Evolutionary conservation across 2,888 invertebrate species (phyloP).

Genomic region (Antitype chi): DNA sequence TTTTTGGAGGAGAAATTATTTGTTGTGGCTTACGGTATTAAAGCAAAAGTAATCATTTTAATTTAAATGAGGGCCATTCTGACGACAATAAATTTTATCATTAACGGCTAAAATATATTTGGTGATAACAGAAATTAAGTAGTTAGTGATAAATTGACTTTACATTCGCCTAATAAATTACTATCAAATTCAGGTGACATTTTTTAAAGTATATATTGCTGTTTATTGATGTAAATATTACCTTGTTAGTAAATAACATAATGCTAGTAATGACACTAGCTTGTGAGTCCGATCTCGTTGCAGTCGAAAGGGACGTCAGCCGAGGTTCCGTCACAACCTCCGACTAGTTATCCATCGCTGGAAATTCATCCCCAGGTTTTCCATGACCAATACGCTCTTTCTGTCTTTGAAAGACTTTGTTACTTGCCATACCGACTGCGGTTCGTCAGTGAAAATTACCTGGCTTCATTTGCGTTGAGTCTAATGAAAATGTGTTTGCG

Average conservation of each 20-base stretch:
- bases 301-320: not conserved
- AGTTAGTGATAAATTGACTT: slow-evolving; percentile 25
- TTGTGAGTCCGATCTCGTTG: no score
- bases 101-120: slow-evolving; percentile 57
- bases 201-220: not conserved
- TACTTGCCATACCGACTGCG: not conserved
- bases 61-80: slow-evolving; percentile 65
- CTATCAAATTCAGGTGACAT: slow-evolving; percentile 63
- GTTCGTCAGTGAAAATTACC: not conserved
- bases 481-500: not conserved
- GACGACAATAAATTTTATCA: slow-evolving; percentile 61
- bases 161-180: slow-evolving; percentile 1
- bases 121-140: slow-evolving; percentile 50
- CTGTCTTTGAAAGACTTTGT: not conserved
- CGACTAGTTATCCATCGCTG: not conserved
- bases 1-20: slow-evolving; percentile 67
- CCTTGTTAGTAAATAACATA: not conserved
- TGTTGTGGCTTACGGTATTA: slow-evolving; percentile 67
- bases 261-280: no score
- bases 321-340: not conserved
- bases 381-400: not conserved
- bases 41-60: slow-evolving; percentile 70
- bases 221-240: not conserved
- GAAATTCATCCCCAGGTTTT: not conserved
- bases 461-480: not conserved